Evolutionary conservation across 2,797 vertebrate genomes (phyloP).

Genomic region (Pantherophis vulpinus): DNA sequence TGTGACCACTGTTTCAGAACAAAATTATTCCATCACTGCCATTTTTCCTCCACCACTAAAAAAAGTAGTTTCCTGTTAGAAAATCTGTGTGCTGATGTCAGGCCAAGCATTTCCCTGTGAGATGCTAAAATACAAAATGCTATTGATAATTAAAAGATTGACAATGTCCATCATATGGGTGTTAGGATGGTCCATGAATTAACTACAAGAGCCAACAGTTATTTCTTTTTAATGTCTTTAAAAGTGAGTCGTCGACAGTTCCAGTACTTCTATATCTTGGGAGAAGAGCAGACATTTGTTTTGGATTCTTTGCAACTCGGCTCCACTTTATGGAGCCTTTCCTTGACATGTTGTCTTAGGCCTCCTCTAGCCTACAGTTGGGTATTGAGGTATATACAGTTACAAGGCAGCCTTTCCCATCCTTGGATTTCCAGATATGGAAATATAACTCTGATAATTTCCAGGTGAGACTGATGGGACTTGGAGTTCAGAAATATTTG

Average conservation of each 20-base stretch:
- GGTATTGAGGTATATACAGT: not conserved
- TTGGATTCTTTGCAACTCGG: constrained; percentile 17
- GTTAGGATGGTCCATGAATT: constrained; percentile 31
- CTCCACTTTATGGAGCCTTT: not conserved
- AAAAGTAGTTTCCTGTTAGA: constrained; percentile 58
- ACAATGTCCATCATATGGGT: not conserved
- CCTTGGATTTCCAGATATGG: not conserved
- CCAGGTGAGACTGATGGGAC: not conserved
- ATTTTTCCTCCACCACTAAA: constrained; percentile 39
- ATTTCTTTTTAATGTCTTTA: constrained; percentile 52
- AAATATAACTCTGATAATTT: not conserved
- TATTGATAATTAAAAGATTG: constrained; percentile 48
- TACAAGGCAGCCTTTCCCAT: not conserved
- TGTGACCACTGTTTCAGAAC: constrained; percentile 73
- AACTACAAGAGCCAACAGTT: constrained; percentile 19
- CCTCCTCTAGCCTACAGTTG: not conserved
- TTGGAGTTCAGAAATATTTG: not conserved
- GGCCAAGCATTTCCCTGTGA: constrained; percentile 53
- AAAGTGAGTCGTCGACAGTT: constrained; percentile 20
- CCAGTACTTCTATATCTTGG: constrained; percentile 1
- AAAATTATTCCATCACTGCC: constrained; percentile 53
- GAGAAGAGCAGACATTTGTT: constrained; percentile 1
- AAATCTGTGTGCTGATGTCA: constrained; percentile 46
- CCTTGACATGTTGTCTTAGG: not conserved
- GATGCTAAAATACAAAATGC: constrained; percentile 58